These are phyloP conservation scores for Achroia grisella DNA, from an alignment of 1,140 invertebrate genomes.

Conservation along the genomic window DNA sequence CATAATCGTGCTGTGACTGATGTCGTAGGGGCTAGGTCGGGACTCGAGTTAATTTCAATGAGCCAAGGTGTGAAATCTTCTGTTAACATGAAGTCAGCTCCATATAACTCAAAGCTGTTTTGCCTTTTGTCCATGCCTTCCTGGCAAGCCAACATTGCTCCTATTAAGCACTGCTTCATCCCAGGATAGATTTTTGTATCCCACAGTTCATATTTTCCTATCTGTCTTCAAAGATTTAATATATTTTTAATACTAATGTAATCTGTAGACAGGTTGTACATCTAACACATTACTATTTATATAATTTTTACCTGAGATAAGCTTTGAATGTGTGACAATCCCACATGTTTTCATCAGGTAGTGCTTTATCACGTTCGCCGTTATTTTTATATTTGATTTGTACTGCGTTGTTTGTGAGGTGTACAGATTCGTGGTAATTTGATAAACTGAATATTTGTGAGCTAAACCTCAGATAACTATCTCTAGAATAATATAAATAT, in stretches of 20 bases:
- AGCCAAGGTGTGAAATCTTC: slow-evolving; percentile 93
- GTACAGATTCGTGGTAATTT: slow-evolving; percentile 95
- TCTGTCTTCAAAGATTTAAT: slow-evolving; percentile 70
- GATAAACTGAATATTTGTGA: slow-evolving; percentile 91
- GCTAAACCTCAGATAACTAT: slow-evolving; percentile 94
- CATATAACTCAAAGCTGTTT: slow-evolving; percentile 94
- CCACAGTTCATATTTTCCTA: slow-evolving; percentile 85
- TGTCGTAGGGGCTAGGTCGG: slow-evolving; percentile 91
- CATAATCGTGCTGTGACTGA: slow-evolving; percentile 91
- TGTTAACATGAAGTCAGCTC: slow-evolving; percentile 94
- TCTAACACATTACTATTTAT: not conserved
- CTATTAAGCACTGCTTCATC: slow-evolving; percentile 91
- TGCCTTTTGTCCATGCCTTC: slow-evolving; percentile 89
- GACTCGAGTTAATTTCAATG: slow-evolving; percentile 96
- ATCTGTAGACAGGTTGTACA: not conserved
- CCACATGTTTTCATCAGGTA: slow-evolving; percentile 92
- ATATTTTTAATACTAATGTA: slow-evolving; percentile 21
- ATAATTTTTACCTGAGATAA: slow-evolving; percentile 74
- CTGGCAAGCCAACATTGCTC: slow-evolving; percentile 89
- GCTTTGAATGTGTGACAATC: slow-evolving; percentile 85
- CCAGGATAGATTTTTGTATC: slow-evolving; percentile 89
- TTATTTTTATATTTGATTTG: slow-evolving; percentile 93
- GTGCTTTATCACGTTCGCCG: slow-evolving; percentile 79
- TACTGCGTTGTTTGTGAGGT: slow-evolving; percentile 95
- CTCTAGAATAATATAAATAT: slow-evolving; percentile 69